Evolutionary conservation across 2,797 vertebrate species (phyloP), one percentile per base, ranked within the genome.

Genomic region (Decapterus maruadsi): DNA sequence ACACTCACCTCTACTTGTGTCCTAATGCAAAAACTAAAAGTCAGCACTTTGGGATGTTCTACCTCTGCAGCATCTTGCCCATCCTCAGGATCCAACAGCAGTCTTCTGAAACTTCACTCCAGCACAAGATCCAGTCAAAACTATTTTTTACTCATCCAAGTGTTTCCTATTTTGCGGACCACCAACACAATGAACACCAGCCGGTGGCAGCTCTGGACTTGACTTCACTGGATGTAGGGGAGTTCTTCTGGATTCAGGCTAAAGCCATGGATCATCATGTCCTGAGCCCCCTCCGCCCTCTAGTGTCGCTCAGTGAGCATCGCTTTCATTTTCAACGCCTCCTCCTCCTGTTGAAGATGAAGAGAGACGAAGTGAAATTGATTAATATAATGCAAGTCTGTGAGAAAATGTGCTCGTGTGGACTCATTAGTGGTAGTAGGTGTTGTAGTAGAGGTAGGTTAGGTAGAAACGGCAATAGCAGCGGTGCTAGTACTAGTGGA

Each of bases 1-100:
- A 65, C 50, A 89, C 93, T 91, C 58, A 93, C 93, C 89, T 86
- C 72, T 70, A 36, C 51, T 85, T 77, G 38, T 43, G 70, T 87
- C 73, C 48, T 46, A 10, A 61, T 22, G 42, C 57, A 84, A 77
- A 65, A 70, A 17, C 26, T 62, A 59, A 81, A 86, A 79, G 14
- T 13, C 69, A 82, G 46, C 14, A 74, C 55, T 20, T 72, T 64
- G 38, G 68, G 68, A 75, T 68, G 54, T 61, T 89, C 82, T 92
- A 88, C 84, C 77, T 84, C 75, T 83, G 79, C 70, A 84, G 64
- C 77, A 89, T 90, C 50, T 57, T 57, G 19, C 12, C 60, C 73
- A 77, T 83, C 75, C 58, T 78, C 58, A 77, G 29, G 58, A 81
- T 72, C 77, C 84, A 26, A 26, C 26, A 80, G 67, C 81, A 55